These are phyloP conservation scores for Oncopeltus fasciatus DNA, from an alignment of 1,140 invertebrate genomes.

Conservation along the genomic window DNA sequence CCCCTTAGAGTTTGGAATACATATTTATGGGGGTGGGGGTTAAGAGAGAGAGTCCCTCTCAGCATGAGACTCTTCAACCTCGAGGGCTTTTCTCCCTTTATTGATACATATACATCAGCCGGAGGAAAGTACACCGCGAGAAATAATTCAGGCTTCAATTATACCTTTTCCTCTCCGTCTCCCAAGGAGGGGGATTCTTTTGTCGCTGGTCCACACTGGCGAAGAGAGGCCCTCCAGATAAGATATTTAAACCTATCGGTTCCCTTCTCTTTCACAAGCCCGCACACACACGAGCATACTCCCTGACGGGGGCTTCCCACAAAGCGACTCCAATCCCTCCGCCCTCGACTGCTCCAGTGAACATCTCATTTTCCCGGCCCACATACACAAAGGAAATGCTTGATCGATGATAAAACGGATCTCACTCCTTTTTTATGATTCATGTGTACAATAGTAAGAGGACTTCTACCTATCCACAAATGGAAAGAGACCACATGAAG, in stretches of 20 bases:
- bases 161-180: conserved; percentile 1
- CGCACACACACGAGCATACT: neutral
- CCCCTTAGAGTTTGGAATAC: neutral
- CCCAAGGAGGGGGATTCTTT: neutral
- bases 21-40: neutral
- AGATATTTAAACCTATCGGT: conserved; percentile 6
- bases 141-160: conserved; percentile 15
- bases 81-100: conserved; percentile 8
- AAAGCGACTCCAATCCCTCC: too few relatives aligned
- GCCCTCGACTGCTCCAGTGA: too few relatives aligned
- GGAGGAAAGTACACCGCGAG: conserved; percentile 4
- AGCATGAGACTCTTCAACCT: neutral
- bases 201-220: neutral
- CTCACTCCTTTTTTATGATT: neutral
- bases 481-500: too few relatives aligned
- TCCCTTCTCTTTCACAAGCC: neutral
- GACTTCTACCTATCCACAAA: too few relatives aligned
- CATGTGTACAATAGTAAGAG: neutral
- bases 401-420: conserved; percentile 4
- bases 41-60: too few relatives aligned
- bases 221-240: neutral
- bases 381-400: neutral
- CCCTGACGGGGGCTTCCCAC: neutral
- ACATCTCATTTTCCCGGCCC: conserved; percentile 6
- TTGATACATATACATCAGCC: conserved; percentile 15